A percentile compares a stretch with the other conserved stretches of the same genome.
phyloP scores from a whole-genome alignment of 92 coral and sea anemone species.

The Anthopleura xanthogrammica region DNA sequence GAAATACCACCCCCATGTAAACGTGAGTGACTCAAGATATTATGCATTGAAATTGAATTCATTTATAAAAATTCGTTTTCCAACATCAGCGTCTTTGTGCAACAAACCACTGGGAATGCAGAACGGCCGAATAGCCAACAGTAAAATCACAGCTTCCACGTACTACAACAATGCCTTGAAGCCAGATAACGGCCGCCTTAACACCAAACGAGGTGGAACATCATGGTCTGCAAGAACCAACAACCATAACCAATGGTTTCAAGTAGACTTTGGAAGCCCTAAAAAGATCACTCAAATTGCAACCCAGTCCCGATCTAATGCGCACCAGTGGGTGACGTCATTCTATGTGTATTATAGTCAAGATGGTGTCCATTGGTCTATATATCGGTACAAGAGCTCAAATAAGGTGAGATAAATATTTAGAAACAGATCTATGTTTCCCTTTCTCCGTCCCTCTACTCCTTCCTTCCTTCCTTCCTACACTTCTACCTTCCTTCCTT shows the following conservation, averaged over 20 bases:
- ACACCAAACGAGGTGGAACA: slow-evolving; percentile 3
- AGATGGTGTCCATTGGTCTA: slow-evolving; percentile 45
- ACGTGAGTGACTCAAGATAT: too few relatives aligned
- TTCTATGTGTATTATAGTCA: slow-evolving; percentile 46
- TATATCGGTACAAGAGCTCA: slow-evolving; percentile 42
- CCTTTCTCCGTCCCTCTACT: too few relatives aligned
- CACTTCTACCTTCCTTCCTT: too few relatives aligned
- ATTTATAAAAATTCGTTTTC: neutral
- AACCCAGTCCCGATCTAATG: slow-evolving; percentile 41
- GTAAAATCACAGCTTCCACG: slow-evolving; percentile 65
- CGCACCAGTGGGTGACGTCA: slow-evolving; percentile 49
- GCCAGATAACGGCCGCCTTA: slow-evolving; percentile 45
- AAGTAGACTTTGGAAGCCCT: slow-evolving; percentile 59
- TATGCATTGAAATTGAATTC: too few relatives aligned
- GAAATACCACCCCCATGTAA: too few relatives aligned
- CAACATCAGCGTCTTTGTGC: slow-evolving; percentile 49
- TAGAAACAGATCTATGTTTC: too few relatives aligned
- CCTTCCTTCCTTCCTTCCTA: too few relatives aligned
- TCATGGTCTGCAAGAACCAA: slow-evolving; percentile 68
- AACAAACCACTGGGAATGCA: slow-evolving; percentile 71
- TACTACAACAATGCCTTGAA: slow-evolving; percentile 34
- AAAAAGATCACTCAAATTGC: slow-evolving; percentile 54
- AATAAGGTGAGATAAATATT: slow-evolving; percentile 29
- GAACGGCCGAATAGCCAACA: slow-evolving; percentile 44
- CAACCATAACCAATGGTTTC: slow-evolving; percentile 70